Evolutionary conservation across 2,888 invertebrate genomes (phyloP).

Genomic region (Campoplex nolae): DNA sequence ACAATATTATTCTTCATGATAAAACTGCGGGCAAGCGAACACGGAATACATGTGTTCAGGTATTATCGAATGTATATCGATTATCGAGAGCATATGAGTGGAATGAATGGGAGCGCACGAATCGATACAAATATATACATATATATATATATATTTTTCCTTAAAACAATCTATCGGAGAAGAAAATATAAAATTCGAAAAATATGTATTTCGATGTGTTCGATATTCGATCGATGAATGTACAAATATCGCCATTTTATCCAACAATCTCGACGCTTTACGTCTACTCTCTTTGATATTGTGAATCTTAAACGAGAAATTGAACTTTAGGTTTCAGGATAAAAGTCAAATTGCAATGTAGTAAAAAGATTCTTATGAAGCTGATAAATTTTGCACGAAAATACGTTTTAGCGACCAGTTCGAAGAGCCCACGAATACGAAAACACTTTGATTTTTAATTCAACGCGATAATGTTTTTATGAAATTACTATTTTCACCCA

Average conservation of each 20-base stretch:
- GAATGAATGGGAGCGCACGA: slow-evolving; percentile 38
- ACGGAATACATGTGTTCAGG: slow-evolving; percentile 26
- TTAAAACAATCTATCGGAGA: slow-evolving; percentile 33
- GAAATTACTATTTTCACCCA: too few relatives aligned
- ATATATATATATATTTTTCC: slow-evolving; percentile 37
- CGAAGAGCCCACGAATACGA: not conserved
- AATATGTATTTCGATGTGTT: slow-evolving; percentile 39
- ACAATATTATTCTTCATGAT: slow-evolving; percentile 3
- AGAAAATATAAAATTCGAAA: slow-evolving; percentile 1
- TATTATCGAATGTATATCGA: slow-evolving; percentile 21
- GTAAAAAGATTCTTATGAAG: not conserved
- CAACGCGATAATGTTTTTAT: too few relatives aligned
- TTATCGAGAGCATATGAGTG: not conserved
- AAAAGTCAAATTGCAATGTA: not conserved
- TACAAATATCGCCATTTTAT: slow-evolving; percentile 48
- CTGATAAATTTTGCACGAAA: slow-evolving; percentile 16
- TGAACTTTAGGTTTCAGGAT: slow-evolving; percentile 21
- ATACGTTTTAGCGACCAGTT: slow-evolving; percentile 8
- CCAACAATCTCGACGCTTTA: slow-evolving; percentile 26
- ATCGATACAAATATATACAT: slow-evolving; percentile 36
- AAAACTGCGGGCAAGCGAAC: slow-evolving; percentile 26
- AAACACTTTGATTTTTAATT: too few relatives aligned
- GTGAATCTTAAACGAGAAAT: too few relatives aligned
- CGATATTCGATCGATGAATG: slow-evolving; percentile 41
- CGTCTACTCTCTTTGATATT: not conserved